phyloP scores from a whole-genome alignment of 2,797 vertebrate species.

The Tenualosa thibaudeaui region DNA sequence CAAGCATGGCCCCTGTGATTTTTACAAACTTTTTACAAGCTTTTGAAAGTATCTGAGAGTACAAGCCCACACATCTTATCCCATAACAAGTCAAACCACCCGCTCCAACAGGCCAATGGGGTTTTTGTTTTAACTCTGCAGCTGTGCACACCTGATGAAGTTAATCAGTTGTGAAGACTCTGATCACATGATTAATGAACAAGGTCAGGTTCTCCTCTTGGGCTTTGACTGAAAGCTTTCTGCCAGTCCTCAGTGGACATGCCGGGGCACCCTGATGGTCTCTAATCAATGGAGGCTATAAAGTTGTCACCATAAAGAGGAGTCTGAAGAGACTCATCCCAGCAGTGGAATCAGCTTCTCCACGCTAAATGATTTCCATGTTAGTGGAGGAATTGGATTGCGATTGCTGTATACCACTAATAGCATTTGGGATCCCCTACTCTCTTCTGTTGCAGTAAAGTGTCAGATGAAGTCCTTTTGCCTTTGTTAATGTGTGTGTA shows the following conservation, averaged over 20 bases:
- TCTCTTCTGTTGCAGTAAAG: neutral
- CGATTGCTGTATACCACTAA: neutral
- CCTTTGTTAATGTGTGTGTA: neutral
- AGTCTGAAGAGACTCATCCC: neutral
- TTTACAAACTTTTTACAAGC: conserved; percentile 8
- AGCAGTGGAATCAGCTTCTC: neutral
- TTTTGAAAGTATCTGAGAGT: neutral
- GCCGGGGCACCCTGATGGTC: neutral
- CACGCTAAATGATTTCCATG: neutral
- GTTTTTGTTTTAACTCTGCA: neutral
- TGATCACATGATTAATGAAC: neutral
- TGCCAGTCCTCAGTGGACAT: neutral
- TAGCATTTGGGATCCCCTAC: neutral
- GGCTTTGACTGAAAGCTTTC: neutral
- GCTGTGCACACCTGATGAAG: neutral
- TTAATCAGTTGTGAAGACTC: neutral
- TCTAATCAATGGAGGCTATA: neutral
- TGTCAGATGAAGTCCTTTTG: neutral
- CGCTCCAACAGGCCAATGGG: neutral
- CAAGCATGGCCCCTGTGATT: neutral
- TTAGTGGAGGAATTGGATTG: neutral
- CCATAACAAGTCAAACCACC: neutral
- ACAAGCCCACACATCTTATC: neutral
- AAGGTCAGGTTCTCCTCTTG: neutral
- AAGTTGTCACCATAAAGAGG: conserved; percentile 4